These are phyloP conservation scores for Heliothis peltigera DNA, from an alignment of 2,888 invertebrate species.

Conservation along the genomic window DNA sequence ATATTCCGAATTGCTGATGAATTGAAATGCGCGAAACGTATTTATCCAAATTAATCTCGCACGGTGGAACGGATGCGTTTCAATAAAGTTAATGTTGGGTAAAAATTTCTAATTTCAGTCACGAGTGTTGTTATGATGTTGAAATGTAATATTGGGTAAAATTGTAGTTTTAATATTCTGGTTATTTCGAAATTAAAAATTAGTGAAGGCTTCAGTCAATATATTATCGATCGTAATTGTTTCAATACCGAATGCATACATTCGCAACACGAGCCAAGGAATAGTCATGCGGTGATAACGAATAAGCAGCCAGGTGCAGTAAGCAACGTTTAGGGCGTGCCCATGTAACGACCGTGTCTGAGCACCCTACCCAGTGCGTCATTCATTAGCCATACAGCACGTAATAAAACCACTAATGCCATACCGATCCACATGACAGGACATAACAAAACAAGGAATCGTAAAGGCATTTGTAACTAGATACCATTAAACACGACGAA, in stretches of 20 bases:
- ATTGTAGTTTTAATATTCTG: constrained; percentile 20
- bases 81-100: constrained; percentile 57
- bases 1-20: constrained; percentile 73
- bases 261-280: constrained; percentile 8
- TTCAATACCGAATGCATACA: not conserved
- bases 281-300: constrained; percentile 34
- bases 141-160: constrained; percentile 18
- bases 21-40: constrained; percentile 80
- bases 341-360: constrained; percentile 41
- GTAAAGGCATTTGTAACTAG: constrained; percentile 61
- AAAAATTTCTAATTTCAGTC: constrained; percentile 9
- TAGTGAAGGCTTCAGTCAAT: constrained; percentile 22
- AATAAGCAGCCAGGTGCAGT: constrained; percentile 41
- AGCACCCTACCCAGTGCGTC: constrained; percentile 36
- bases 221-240: constrained; percentile 9
- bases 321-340: constrained; percentile 38
- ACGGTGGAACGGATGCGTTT: constrained; percentile 68
- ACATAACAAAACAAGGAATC: constrained; percentile 56
- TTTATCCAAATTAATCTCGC: constrained; percentile 79
- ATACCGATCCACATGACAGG: constrained; percentile 50
- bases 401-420: constrained; percentile 50
- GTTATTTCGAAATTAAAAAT: constrained; percentile 11
- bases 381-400: constrained; percentile 35
- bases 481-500: constrained; percentile 61
- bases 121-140: constrained; percentile 15